These are phyloP conservation scores for Sminthurides aquaticus DNA, from an alignment of 2,888 invertebrate genomes.

Conservation along the genomic window DNA sequence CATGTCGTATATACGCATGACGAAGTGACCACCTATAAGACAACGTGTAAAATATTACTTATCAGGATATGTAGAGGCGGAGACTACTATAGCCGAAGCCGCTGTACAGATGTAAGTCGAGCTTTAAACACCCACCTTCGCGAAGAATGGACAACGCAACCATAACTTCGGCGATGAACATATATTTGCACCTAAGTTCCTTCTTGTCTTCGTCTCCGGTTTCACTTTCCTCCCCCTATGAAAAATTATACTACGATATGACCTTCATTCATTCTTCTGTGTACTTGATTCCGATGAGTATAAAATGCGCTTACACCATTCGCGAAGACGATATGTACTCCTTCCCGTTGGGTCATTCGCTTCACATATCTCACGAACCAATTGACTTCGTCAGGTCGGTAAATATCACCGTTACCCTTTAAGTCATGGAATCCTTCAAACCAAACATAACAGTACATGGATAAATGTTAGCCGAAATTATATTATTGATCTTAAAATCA, in stretches of 20 bases:
- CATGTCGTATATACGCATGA: conserved; percentile 90
- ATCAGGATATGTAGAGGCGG: background rate
- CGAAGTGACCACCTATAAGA: conserved; percentile 70
- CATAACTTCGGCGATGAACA: conserved; percentile 89
- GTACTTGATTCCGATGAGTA: background rate
- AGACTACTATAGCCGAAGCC: background rate
- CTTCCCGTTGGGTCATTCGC: conserved; percentile 62
- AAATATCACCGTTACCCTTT: conserved; percentile 79
- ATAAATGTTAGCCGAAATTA: conserved; percentile 10
- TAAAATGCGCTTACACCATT: conserved; percentile 67
- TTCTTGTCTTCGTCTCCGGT: conserved; percentile 84
- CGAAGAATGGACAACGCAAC: conserved; percentile 80
- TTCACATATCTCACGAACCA: conserved; percentile 69
- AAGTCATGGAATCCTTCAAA: conserved; percentile 8
- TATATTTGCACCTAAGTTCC: conserved; percentile 87
- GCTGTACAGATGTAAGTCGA: background rate
- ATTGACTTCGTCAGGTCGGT: conserved; percentile 69
- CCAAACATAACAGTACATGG: background rate
- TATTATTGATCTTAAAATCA: background rate
- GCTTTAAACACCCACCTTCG: conserved; percentile 49
- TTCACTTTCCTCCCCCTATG: conserved; percentile 18
- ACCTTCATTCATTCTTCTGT: background rate
- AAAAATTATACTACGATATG: too few species aligned
- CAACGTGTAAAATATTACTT: too few species aligned
- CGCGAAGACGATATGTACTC: conserved; percentile 94